Evolutionary conservation across 1,140 invertebrate genomes (phyloP).

Genomic region (Scaptomyza graminum): DNA sequence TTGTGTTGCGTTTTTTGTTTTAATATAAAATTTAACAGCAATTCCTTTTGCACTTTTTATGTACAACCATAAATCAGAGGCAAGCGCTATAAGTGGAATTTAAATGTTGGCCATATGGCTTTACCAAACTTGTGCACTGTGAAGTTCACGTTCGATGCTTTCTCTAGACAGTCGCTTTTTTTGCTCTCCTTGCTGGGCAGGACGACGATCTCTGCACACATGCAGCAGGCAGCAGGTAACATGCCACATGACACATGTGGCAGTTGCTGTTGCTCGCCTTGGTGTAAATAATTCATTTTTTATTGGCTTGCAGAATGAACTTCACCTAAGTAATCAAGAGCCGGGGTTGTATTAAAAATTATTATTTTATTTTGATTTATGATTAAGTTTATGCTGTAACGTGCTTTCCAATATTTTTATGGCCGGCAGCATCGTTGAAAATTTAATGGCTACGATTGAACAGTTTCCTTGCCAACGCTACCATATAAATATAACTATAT

Average conservation of each 20-base stretch:
- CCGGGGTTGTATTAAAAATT: constrained; percentile 33
- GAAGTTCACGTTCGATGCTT: constrained; percentile 18
- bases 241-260: constrained; percentile 34
- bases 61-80: constrained; percentile 47
- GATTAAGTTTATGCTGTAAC: constrained; percentile 24
- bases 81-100: constrained; percentile 29
- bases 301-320: constrained; percentile 41
- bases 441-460: constrained; percentile 16
- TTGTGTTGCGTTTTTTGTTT: constrained; percentile 13
- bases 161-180: constrained; percentile 9
- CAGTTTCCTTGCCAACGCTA: background rate
- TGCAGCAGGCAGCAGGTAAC: constrained; percentile 7
- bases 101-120: constrained; percentile 47
- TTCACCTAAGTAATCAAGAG: constrained; percentile 35
- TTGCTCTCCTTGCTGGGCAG: constrained; percentile 9
- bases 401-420: constrained; percentile 24
- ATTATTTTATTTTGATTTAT: constrained; percentile 56
- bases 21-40: constrained; percentile 27
- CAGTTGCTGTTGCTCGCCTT: constrained; percentile 15
- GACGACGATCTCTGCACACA: constrained; percentile 17
- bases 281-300: constrained; percentile 51
- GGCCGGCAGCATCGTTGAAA: constrained; percentile 21
- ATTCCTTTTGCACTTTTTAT: constrained; percentile 29
- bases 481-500: background rate
- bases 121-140: constrained; percentile 33